Conservation (phyloP, 1,140 invertebrate species). For the Phymastichus coffea region DNA sequence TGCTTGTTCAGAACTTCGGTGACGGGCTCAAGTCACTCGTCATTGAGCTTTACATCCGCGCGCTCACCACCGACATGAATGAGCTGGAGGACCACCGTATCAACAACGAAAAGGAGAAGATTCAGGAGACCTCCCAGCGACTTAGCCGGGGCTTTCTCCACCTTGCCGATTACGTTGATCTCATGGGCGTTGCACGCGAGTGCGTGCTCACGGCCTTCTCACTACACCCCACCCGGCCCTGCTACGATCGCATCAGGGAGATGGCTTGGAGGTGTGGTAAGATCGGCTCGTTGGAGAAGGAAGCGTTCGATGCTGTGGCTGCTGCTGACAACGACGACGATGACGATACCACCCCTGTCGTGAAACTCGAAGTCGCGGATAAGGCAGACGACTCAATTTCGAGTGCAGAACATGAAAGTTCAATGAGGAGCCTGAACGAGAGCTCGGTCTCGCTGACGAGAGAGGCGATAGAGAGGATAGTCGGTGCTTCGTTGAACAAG, state of each 20-base stretch:
- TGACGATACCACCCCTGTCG: too few relatives aligned
- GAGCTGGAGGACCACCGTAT: slow-evolving; percentile 69
- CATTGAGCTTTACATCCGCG: slow-evolving; percentile 72
- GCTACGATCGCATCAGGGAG: slow-evolving; percentile 57
- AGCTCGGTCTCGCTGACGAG: neutral
- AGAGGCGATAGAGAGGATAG: neutral
- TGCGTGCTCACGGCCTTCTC: slow-evolving; percentile 69
- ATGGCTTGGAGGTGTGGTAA: slow-evolving; percentile 60
- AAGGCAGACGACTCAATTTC: too few relatives aligned
- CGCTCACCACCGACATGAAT: slow-evolving; percentile 74
- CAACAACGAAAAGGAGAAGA: slow-evolving; percentile 57
- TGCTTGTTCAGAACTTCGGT: slow-evolving; percentile 62
- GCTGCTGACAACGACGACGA: too few relatives aligned
- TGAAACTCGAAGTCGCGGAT: too few relatives aligned
- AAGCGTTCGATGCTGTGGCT: too few relatives aligned
- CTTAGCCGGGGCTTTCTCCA: slow-evolving; percentile 62
- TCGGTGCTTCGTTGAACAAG: neutral
- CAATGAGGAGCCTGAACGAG: neutral
- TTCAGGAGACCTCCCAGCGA: slow-evolving; percentile 56
- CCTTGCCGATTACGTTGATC: slow-evolving; percentile 62
- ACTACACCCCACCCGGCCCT: slow-evolving; percentile 60
- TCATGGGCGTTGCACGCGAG: too few relatives aligned
- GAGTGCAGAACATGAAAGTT: too few relatives aligned
- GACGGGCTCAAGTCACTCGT: slow-evolving; percentile 64
- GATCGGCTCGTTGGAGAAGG: slow-evolving; percentile 34